Evolutionary conservation across 2,888 invertebrate genomes (phyloP), one percentile per base, ranked within the genome.

Genomic region (Papilio protenor): DNA sequence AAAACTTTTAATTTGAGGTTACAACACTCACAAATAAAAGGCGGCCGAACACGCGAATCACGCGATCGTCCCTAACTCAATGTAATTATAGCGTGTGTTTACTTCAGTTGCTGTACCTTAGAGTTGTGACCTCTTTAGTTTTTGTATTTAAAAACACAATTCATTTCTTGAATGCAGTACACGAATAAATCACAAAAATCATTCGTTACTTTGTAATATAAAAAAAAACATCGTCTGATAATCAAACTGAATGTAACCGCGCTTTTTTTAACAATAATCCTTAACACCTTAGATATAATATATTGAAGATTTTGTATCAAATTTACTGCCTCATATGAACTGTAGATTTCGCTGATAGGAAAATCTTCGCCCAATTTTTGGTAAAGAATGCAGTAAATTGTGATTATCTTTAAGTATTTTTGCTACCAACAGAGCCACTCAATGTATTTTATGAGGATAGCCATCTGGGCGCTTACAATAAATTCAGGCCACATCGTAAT

Each of bases 371-470:
- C 64, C 64, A 66, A 73, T 73, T 77, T 33, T 23, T 45, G 21
- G 64, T 40, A 89, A 90, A 88, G 91, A 88, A 88, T 86, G 87
- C 89, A 89, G 94, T 94, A 94, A 94, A 94, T 94, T 92, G 91
- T 93, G 93, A 94, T 94, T 94, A 94, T 92, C 92, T 93, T 92
- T 92, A 91, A 94, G 93, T 92, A 92, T 87, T 89, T 88, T 87
- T 88, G 90, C 87, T 90, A 91, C 89, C 88, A 90, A 89, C 90
- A 91, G 90, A 90, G 89, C 91, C 92, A 92, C 93, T 94, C 90
- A 87, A 90, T 87, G 90, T 93, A 92, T 94, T 94, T 94, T 94
- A 94, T 91, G 94, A 92, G 92, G 83, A 88, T 88, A 92, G 93
- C 92, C 94, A 94, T 94, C 94, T 94, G 94, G 92, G 93, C 87